Percentiles rank a stretch among this genome's conserved stretches.
Conservation (phyloP, 2,797 vertebrate species). For the Platalea minor region DNA sequence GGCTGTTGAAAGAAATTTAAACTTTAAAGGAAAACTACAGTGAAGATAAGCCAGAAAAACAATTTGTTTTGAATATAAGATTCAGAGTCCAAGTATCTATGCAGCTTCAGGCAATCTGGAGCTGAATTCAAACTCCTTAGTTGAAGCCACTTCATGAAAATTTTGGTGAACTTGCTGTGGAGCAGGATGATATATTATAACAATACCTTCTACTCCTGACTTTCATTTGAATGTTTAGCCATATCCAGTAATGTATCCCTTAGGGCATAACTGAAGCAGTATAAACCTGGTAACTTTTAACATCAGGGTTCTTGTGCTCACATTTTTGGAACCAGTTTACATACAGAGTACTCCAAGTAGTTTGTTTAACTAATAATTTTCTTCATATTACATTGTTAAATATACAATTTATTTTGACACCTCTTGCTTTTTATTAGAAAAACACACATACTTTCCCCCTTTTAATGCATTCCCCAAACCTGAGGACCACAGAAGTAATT, state of each 20-base stretch:
- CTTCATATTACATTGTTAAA: neutral
- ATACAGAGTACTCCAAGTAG: neutral
- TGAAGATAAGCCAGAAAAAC: neutral
- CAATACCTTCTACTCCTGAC: neutral
- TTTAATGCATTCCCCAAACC: neutral
- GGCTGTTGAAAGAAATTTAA: neutral
- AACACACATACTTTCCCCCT: neutral
- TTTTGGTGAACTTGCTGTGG: neutral
- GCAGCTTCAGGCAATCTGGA: neutral
- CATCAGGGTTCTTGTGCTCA: neutral
- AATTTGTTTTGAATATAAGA: neutral
- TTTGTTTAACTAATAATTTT: neutral
- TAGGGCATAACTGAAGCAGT: neutral
- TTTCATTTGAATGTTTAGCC: neutral
- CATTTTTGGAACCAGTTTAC: neutral
- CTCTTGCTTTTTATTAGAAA: neutral
- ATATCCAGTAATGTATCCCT: neutral
- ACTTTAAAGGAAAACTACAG: neutral
- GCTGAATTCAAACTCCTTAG: neutral
- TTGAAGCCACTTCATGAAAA: neutral
- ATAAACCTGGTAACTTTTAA: neutral
- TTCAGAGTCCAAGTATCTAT: neutral
- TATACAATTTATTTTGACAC: neutral
- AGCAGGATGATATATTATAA: neutral
- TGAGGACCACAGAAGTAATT: neutral